These are phyloP conservation scores for Arctocebus calabarensis DNA, from an alignment of 2,797 vertebrate species.

Conservation along the genomic window DNA sequence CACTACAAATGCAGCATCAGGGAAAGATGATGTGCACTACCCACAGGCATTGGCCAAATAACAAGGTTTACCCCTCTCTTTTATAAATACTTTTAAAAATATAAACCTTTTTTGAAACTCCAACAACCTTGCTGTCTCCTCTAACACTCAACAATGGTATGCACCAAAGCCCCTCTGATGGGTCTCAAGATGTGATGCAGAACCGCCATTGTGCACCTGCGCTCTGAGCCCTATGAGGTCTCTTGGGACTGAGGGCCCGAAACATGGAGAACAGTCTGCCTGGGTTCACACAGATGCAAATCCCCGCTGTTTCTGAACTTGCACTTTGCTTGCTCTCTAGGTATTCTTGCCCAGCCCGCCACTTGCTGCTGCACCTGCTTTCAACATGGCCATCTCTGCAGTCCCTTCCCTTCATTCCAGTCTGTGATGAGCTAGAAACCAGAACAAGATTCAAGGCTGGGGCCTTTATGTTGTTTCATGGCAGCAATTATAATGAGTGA, in stretches of 20 bases:
- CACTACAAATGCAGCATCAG: background rate
- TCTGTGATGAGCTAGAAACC: background rate
- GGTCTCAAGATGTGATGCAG: fast-evolving
- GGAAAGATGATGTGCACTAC: background rate
- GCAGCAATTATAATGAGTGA: fast-evolving
- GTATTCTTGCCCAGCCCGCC: background rate
- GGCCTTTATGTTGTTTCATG: background rate
- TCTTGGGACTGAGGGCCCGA: background rate
- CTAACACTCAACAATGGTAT: background rate
- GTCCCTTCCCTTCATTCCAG: background rate
- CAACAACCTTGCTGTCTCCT: background rate
- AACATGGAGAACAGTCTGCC: no score
- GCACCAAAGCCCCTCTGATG: background rate
- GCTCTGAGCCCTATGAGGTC: background rate
- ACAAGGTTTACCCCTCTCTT: background rate
- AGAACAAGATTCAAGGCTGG: no score
- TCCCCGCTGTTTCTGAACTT: background rate
- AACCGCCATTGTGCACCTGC: fast-evolving
- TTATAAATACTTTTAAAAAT: background rate
- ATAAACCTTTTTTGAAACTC: background rate
- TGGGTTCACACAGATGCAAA: no score
- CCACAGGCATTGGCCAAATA: background rate
- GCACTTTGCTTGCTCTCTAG: background rate
- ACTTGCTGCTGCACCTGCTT: background rate
- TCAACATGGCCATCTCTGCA: background rate